phyloP scores from a whole-genome alignment of 2,113 vertebrate species.

The Eupsittula cactorum region DNA sequence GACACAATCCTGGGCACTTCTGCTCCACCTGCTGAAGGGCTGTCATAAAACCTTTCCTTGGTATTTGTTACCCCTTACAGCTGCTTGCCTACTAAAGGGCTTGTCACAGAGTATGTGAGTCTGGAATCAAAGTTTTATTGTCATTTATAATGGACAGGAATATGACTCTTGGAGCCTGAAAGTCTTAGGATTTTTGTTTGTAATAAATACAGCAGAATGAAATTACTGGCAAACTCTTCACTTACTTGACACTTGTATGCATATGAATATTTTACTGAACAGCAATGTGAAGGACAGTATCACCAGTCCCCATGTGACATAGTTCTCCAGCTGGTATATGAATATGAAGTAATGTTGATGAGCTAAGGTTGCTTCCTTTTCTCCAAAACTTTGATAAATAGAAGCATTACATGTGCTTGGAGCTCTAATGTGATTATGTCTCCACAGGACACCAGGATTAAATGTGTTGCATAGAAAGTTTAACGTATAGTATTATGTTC shows the following conservation, averaged over 20 bases:
- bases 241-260: not conserved
- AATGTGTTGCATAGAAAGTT: not conserved
- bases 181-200: not conserved
- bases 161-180: not conserved
- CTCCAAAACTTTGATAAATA: not conserved
- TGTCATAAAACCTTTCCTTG: not conserved
- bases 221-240: not conserved
- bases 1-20: not conserved
- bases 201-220: not conserved
- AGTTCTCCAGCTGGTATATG: not conserved
- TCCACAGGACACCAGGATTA: constrained; percentile 18
- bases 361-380: not conserved
- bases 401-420: constrained; percentile 23
- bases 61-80: not conserved
- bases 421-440: constrained; percentile 27
- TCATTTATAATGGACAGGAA: not conserved
- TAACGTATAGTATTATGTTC: not conserved
- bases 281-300: not conserved
- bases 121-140: not conserved
- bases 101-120: not conserved
- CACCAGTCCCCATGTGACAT: not conserved
- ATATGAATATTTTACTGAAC: not conserved
- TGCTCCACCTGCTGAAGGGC: not conserved
- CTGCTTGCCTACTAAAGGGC: not conserved
- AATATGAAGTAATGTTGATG: not conserved